Percentiles rank a stretch among this genome's conserved stretches.
Evolutionary conservation across 2,888 invertebrate species (phyloP).

Genomic region (Syrphus vitripennis): DNA sequence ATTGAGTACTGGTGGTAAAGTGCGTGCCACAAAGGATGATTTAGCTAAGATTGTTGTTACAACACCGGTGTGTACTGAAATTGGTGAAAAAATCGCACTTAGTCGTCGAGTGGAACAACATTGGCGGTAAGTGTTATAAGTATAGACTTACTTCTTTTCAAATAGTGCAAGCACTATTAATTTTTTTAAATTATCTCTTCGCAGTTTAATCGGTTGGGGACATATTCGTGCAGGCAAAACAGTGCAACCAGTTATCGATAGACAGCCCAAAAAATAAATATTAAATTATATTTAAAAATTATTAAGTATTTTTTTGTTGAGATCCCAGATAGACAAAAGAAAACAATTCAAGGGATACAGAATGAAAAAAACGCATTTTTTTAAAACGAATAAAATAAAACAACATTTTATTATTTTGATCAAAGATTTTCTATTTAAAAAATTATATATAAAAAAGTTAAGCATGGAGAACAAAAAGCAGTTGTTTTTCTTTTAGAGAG

Average conservation of each 20-base stretch:
- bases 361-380: conserved; percentile 62
- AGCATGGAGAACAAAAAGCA: conserved; percentile 51
- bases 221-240: conserved; percentile 98
- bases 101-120: conserved; percentile 99
- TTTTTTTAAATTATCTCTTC: conserved; percentile 75
- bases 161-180: neutral
- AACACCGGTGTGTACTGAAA: conserved; percentile 99
- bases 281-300: conserved; percentile 61
- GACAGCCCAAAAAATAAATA: conserved; percentile 72
- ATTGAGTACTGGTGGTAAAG: conserved; percentile 97
- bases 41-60: conserved; percentile 98
- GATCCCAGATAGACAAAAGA: conserved; percentile 30
- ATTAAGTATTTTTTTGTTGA: conserved; percentile 47
- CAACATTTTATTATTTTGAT: conserved; percentile 65
- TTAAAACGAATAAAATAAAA: conserved; percentile 26
- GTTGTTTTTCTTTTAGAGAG: neutral
- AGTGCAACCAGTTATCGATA: conserved; percentile 87
- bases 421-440: conserved; percentile 60
- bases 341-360: conserved; percentile 46
- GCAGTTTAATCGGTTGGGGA: conserved; percentile 99
- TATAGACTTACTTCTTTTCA: neutral
- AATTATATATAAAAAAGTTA: conserved; percentile 36
- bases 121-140: conserved; percentile 89
- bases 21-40: conserved; percentile 96
- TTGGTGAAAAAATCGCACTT: conserved; percentile 99